phyloP scores from a whole-genome alignment of 2,113 vertebrate species.

The Brachypteracias leptosomus region DNA sequence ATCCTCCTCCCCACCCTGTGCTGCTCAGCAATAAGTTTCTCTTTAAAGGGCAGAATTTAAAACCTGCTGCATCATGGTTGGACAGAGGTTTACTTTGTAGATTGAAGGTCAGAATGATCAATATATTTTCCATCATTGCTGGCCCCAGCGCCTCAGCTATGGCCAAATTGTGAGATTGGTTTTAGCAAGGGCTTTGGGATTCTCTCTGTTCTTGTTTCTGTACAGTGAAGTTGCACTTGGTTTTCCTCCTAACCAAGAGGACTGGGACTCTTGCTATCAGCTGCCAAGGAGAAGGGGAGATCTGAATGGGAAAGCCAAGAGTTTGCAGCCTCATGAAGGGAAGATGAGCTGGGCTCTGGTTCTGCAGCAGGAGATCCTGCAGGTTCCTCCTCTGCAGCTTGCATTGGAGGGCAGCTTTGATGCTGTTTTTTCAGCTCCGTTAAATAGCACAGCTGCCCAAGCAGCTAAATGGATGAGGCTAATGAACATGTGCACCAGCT shows the following conservation, averaged over 20 bases:
- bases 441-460: conserved; percentile 20
- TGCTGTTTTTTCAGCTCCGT: conserved; percentile 15
- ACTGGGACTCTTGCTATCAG: accelerated
- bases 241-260: neutral
- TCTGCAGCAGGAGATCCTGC: neutral
- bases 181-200: neutral
- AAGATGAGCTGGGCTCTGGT: neutral
- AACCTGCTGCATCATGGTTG: neutral
- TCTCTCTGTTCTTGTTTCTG: neutral
- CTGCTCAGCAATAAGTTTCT: accelerated
- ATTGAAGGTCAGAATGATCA: no score
- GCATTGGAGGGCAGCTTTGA: neutral
- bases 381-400: neutral
- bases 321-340: neutral
- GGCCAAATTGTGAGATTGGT: neutral
- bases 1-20: accelerated
- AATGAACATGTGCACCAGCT: conserved; percentile 18
- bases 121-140: neutral
- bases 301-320: neutral
- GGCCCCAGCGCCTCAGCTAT: neutral
- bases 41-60: no score
- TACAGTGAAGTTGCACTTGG: neutral
- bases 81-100: neutral
- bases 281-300: neutral
- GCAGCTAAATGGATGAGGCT: conserved; percentile 37